Evolutionary conservation across 2,797 vertebrate species (phyloP).

Genomic region (Macroramphosus scolopax): DNA sequence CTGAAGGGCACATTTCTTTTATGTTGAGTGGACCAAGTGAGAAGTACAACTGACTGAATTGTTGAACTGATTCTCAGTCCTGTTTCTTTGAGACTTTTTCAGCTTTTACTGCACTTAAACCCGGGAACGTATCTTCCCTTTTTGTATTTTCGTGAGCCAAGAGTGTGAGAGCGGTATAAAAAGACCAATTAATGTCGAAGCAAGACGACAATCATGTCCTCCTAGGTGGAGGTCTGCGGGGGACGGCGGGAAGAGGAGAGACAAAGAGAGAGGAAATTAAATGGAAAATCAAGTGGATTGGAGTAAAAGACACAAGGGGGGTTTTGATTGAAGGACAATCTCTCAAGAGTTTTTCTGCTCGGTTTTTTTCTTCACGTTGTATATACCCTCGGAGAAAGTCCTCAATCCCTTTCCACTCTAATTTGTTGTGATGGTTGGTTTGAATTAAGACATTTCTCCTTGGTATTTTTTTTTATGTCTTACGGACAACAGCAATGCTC

Average conservation of each 20-base stretch:
- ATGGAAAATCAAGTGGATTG: constrained; percentile 62
- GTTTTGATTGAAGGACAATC: constrained; percentile 68
- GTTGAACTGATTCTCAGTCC: constrained; percentile 36
- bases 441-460: constrained; percentile 70
- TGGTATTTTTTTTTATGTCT: constrained; percentile 60
- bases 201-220: constrained; percentile 82
- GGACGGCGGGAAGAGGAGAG: constrained; percentile 49
- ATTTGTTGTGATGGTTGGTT: constrained; percentile 73
- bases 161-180: constrained; percentile 60
- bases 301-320: constrained; percentile 35
- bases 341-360: constrained; percentile 68
- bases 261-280: constrained; percentile 50
- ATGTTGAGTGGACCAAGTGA: constrained; percentile 45
- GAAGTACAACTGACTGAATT: constrained; percentile 46
- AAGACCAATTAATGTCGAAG: constrained; percentile 69
- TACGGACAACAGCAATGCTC: constrained; percentile 55
- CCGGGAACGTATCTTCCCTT: constrained; percentile 60
- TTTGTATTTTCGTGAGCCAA: constrained; percentile 70
- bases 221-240: constrained; percentile 47
- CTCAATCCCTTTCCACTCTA: constrained; percentile 60
- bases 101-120: constrained; percentile 75
- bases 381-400: constrained; percentile 57
- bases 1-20: constrained; percentile 54
- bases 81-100: constrained; percentile 55
- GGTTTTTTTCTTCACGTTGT: constrained; percentile 47